Conservation (phyloP, 2,888 invertebrate genomes). For the Punctoribates punctum region DNA sequence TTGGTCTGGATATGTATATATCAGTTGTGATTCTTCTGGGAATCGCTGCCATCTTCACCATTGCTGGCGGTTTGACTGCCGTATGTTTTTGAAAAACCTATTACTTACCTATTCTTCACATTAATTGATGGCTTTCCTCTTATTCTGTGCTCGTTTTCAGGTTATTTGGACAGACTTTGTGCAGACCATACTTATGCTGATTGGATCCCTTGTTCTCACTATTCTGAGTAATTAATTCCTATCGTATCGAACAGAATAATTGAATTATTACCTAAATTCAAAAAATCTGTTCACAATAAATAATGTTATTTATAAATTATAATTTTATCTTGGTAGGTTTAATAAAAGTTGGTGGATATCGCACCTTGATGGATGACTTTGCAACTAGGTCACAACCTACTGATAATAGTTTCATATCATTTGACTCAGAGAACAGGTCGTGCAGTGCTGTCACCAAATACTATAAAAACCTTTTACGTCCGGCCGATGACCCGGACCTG, state of each 20-base stretch:
- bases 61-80: constrained; percentile 58
- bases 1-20: constrained; percentile 57
- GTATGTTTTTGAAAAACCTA: constrained; percentile 48
- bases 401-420: constrained; percentile 45
- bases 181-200: constrained; percentile 59
- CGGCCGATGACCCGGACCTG: constrained; percentile 50
- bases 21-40: constrained; percentile 56
- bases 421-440: constrained; percentile 44
- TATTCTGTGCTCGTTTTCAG: too few species aligned
- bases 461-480: constrained; percentile 54
- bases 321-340: constrained; percentile 51
- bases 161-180: constrained; percentile 59
- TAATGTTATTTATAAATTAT: too few species aligned
- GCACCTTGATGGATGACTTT: constrained; percentile 53
- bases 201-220: constrained; percentile 58
- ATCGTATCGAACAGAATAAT: too few species aligned
- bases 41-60: constrained; percentile 58
- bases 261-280: too few species aligned
- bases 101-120: neutral
- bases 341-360: constrained; percentile 57
- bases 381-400: constrained; percentile 53
- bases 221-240: constrained; percentile 53
- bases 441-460: constrained; percentile 53
- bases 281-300: too few species aligned
- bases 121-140: too few species aligned